A percentile compares a stretch with the other conserved stretches of the same genome.
These are phyloP conservation scores for Xiphophorus couchianus DNA, from an alignment of 2,113 vertebrate species.

Conservation along the genomic window DNA sequence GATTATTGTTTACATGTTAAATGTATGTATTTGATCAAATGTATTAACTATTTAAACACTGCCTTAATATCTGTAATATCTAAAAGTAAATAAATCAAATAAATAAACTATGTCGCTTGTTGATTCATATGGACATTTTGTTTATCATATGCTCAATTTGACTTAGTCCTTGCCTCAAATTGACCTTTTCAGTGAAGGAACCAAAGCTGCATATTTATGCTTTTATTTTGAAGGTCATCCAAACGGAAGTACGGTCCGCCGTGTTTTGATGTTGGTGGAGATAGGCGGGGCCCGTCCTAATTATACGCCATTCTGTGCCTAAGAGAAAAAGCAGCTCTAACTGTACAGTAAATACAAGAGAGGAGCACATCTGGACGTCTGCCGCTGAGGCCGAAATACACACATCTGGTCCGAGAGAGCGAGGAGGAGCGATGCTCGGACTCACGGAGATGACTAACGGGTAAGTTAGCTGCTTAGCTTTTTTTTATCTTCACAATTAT, in stretches of 20 bases:
- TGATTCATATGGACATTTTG: too few species aligned
- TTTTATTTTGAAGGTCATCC: background rate
- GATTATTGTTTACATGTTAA: background rate
- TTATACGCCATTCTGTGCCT: constrained; percentile 51
- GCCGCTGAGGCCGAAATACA: constrained; percentile 13
- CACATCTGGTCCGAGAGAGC: constrained; percentile 2
- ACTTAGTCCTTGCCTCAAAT: too few species aligned
- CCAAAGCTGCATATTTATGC: background rate
- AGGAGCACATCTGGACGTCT: constrained; percentile 62
- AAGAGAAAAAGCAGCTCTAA: background rate
- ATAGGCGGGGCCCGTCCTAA: constrained; percentile 61
- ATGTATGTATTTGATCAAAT: too few species aligned
- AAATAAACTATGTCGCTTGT: too few species aligned
- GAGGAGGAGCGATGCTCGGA: constrained; percentile 64
- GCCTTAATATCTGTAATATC: too few species aligned
- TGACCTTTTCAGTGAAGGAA: background rate
- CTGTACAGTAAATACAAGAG: constrained; percentile 22
- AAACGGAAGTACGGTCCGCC: constrained; percentile 19
- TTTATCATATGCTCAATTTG: too few species aligned
- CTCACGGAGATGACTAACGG: constrained; percentile 78
- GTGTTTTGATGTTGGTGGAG: background rate
- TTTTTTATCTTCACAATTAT: background rate
- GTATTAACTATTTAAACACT: too few species aligned
- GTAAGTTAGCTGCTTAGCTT: constrained; percentile 47
- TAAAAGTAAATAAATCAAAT: too few species aligned